phyloP scores from a whole-genome alignment of 2,888 invertebrate species.

The Tromatobia lineatoria region DNA sequence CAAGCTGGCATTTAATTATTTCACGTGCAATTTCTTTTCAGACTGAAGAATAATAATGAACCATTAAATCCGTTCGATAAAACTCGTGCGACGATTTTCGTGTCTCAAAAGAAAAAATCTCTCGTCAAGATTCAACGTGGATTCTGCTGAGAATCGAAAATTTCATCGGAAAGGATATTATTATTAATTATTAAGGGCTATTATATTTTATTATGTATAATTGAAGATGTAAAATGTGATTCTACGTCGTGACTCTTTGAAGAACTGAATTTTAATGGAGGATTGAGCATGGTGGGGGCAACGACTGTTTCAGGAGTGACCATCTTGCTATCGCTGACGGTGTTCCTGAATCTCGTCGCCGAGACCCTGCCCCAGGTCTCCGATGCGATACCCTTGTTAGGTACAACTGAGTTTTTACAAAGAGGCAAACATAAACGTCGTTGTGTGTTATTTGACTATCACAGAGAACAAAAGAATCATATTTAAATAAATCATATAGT shows the following conservation, averaged over 20 bases:
- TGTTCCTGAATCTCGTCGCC: slow-evolving; percentile 99
- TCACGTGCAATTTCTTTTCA: not conserved
- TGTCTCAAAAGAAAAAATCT: slow-evolving; percentile 23
- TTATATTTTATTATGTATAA: slow-evolving; percentile 16
- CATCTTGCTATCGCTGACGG: slow-evolving; percentile 99
- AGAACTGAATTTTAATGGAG: slow-evolving; percentile 72
- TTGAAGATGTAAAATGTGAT: slow-evolving; percentile 58
- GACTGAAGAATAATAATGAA: too few species aligned
- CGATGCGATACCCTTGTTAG: slow-evolving; percentile 99
- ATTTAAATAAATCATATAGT: slow-evolving; percentile 47
- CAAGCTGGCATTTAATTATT: not conserved
- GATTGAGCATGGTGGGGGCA: slow-evolving; percentile 80
- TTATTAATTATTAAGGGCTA: slow-evolving; percentile 15
- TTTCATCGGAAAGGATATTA: not conserved
- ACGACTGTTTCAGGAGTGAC: slow-evolving; percentile 97
- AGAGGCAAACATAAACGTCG: slow-evolving; percentile 71
- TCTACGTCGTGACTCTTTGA: slow-evolving; percentile 66
- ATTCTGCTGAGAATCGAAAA: slow-evolving; percentile 16
- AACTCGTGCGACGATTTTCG: slow-evolving; percentile 42
- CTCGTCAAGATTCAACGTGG: slow-evolving; percentile 9
- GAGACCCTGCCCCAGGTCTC: slow-evolving; percentile 99
- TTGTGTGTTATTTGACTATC: slow-evolving; percentile 60
- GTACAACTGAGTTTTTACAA: slow-evolving; percentile 89
- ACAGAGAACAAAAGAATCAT: slow-evolving; percentile 48
- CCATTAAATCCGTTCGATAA: slow-evolving; percentile 8